Percentiles rank a stretch among this genome's conserved stretches.
Evolutionary conservation across 2,113 vertebrate genomes (phyloP).

Genomic region (Cromileptes altivelis): DNA sequence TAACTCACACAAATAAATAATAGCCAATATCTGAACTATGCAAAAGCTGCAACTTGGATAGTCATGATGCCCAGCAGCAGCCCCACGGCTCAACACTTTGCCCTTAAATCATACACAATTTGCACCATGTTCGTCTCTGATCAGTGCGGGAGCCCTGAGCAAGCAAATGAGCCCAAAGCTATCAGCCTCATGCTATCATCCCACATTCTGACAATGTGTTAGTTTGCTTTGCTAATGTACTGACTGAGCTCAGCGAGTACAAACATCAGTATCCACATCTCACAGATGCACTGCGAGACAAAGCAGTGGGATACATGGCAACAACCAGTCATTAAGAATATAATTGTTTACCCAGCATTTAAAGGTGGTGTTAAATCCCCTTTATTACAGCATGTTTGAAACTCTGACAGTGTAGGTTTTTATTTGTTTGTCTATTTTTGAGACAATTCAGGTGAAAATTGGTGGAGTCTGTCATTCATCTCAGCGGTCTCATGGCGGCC

Average conservation of each 20-base stretch:
- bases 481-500: not conserved
- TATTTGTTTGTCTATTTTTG: not conserved
- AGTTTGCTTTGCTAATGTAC: constrained; percentile 21
- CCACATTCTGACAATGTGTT: not conserved
- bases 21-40: not conserved
- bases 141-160: constrained; percentile 10
- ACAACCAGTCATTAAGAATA: not conserved
- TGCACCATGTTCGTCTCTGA: constrained; percentile 7
- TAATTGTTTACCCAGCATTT: not conserved
- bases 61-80: not conserved
- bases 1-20: not conserved
- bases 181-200: not conserved
- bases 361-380: not conserved
- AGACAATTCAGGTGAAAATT: not conserved
- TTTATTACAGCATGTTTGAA: not conserved
- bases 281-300: not conserved
- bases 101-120: constrained; percentile 7
- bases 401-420: not conserved
- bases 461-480: not conserved
- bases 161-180: constrained; percentile 20
- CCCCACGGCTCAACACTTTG: constrained; percentile 2
- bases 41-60: not conserved
- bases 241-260: not conserved
- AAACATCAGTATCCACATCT: not conserved
- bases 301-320: not conserved